Evolutionary conservation across 2,113 vertebrate species (phyloP), one percentile per base, ranked within the genome.

Genomic region (Ptilorrhoa leucosticta): DNA sequence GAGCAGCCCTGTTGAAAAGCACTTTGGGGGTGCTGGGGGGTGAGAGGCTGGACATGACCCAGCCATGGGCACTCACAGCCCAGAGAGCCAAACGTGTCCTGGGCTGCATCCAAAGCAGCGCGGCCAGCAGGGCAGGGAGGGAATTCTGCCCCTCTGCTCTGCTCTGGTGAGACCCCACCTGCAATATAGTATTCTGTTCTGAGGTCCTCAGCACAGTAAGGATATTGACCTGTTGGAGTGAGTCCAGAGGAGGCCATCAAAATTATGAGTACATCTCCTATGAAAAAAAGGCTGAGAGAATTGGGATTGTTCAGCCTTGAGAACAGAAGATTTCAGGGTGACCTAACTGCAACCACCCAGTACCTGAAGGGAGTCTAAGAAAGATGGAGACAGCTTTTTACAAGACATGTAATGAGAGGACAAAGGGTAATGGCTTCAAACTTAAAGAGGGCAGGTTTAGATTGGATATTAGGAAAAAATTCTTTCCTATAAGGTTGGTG

Each of bases 1-100:
- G 24, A 83, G 11, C 9, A 35, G 30, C 14, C 21, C 14, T 35
- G 16, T 1, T 0, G 0, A n/a, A 1, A 53, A 60, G n/a, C 8
- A 13, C 13, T 7, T 7, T 45, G 2, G 3, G 13, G 19, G 6
- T 65, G 28, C 20, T 68, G 12, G 2, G 3, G 51, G n/a, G 0
- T 60, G 45, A 83, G 54, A 83, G 21, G 54, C 20, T 68, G 78
- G n/a, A 68, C 45, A 47, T 19, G 53, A 10, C 39, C 39, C 61
- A 89, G 61, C 54, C 47, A 35, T 22, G 21, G 11, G 39, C 30
- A 83, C 54, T 54, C 3, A 0, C 24, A 75, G 33, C 87, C 45
- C 53, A 82, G 45, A 53, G 2, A 53, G 30, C 30, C 70, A 75
- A 12, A 30, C 6, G 3, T 75, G 39, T 68, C 47, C 45, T 75